Base-by-base conservation (phyloP, 2,888 invertebrate species). In the Phalangium opilio region DNA sequence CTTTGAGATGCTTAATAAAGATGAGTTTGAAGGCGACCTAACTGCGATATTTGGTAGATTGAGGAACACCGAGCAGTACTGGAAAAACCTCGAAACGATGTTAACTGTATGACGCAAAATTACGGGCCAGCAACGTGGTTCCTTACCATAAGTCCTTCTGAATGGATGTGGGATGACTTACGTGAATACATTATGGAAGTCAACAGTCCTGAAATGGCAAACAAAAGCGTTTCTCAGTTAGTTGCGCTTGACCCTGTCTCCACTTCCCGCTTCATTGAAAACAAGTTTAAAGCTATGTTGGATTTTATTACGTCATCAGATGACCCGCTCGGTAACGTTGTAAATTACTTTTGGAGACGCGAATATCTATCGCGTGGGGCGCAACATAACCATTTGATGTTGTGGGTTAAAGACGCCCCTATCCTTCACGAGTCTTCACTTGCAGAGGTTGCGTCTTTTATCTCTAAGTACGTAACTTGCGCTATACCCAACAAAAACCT, bases 81-180 rank as follows among this genome's bases (percentile, higher is more conserved):
- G 34, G 43, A 15, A n/a, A 33, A 35, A 44, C 34, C 36, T 1
- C 14, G 36, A 14, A 44, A 44, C 11, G 36, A 44, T 18, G 10
- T 36, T 15, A 44, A 35, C 20, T 34, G 18, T 17, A 34, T 44
- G 44, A 33, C 17, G 3, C 3, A 11, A 4, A 14, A 17, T 17
- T 44, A 44, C 19, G 44, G 44, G 8, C 41, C 44, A 17, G 20
- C 35, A 10, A 44, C 44, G 33, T 36, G n/a, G 10, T 35, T 21
- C 35, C 34, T 35, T 33, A 44, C 44, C n/a, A 10, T 44, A 11
- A 44, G 35, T 44, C 34, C 44, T 18, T 11, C 7, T 35, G 44
- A 44, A 35, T 44, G 18, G 32, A 32, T 33, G 14, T 44, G 43
- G 43, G 34, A 36, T 7, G 38, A 38, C 14, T 38, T 38, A n/a